These are phyloP conservation scores for Micrasema minimum DNA, from an alignment of 1,140 invertebrate species.

Conservation along the genomic window DNA sequence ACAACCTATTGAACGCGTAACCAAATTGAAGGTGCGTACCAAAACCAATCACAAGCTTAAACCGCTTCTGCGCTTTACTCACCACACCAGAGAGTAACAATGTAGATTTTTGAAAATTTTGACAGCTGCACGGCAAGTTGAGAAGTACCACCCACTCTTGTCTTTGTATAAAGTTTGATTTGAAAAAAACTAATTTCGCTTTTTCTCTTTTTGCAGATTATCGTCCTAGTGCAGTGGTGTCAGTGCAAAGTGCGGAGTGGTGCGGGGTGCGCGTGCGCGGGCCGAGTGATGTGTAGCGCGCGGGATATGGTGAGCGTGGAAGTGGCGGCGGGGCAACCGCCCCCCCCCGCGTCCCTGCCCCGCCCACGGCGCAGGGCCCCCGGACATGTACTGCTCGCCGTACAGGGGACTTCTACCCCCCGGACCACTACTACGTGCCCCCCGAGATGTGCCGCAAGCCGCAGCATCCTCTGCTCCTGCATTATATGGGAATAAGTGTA, in stretches of 20 bases:
- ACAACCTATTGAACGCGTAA: no score
- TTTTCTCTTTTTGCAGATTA: no score
- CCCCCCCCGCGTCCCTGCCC: slow-evolving; percentile 36
- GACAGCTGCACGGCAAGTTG: no score
- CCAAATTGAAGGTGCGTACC: no score
- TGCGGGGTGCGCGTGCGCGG: slow-evolving; percentile 4
- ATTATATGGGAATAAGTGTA: slow-evolving; percentile 61
- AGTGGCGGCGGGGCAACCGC: slow-evolving; percentile 43
- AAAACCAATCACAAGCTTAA: no score
- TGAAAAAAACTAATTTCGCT: no score
- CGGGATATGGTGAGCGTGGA: slow-evolving; percentile 37
- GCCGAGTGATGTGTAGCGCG: slow-evolving; percentile 9
- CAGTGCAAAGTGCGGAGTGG: slow-evolving; percentile 6
- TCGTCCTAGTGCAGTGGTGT: slow-evolving; percentile 1
- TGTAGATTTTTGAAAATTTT: no score
- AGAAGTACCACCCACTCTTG: no score
- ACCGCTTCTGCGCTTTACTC: no score
- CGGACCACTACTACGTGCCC: slow-evolving; percentile 61
- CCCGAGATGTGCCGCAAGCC: slow-evolving; percentile 63
- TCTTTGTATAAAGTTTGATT: no score
- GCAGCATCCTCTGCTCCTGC: slow-evolving; percentile 62
- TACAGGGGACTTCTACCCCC: slow-evolving; percentile 65
- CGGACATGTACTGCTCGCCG: slow-evolving; percentile 51
- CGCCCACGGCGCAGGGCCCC: slow-evolving; percentile 56
- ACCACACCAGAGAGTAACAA: no score